Base-by-base conservation (phyloP, 2,797 vertebrate genomes). In the Sebastes taczanowskii region DNA sequence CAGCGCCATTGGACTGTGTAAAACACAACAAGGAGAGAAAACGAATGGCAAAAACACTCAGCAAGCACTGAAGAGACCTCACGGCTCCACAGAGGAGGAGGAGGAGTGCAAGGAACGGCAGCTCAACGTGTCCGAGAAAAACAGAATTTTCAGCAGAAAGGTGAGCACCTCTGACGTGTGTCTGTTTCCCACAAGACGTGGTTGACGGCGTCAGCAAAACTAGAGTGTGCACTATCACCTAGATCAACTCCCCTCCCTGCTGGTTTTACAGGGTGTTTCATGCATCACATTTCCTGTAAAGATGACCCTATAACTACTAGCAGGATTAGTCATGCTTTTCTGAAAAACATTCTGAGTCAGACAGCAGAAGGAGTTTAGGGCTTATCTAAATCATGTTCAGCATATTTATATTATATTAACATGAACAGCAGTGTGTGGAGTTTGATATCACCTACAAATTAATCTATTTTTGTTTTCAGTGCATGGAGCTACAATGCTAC, bases 401-500 rank as follows among this genome's bases (percentile, higher is more conserved):
- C 58, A 52, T 52, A 10, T n/a, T 52, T 0, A 4, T 52, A 52
- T 20, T 9, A 52, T 9, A 18, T 53, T 49, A 30, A 61, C 52
- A 25, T 3, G 23, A 71, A 30, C 49, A 4, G 29, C 11, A 27
- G n/a, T 27, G 32, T 70, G 63, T 20, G 27, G 30, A 72, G 53
- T 52, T 16, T 58, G 23, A 53, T 85, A 65, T 86, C 72, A 60
- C 60, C 14, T 62, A 65, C 7, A 77, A 86, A 84, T 86, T 1
- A 68, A 30, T 81, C 29, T 83, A 0, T 68, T 86, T 20, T 86
- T 23, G 42, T 88, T 93, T 91, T 59, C 84, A 96, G 96, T 95
- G 95, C 85, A 80, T 91, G 86, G 94, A 96, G 92, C 89, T 96
- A 67, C 96, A 96, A 79, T 95, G 95, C 92, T 96, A 96, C 91